Evolutionary conservation across 2,113 vertebrate species (phyloP).

Genomic region (Zosterops lateralis): DNA sequence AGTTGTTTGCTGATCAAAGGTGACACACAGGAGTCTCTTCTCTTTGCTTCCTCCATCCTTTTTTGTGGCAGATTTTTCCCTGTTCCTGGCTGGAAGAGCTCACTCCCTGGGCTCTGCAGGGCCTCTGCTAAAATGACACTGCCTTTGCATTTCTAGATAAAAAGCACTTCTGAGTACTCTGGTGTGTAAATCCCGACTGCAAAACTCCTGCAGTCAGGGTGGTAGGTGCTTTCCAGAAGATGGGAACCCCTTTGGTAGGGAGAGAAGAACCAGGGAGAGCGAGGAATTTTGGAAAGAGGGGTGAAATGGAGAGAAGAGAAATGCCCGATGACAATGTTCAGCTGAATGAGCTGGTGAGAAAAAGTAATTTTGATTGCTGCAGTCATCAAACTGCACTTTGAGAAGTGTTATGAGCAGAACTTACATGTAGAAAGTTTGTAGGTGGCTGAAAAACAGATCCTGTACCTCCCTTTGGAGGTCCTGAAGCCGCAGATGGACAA

Average conservation of each 20-base stretch:
- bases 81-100: background rate
- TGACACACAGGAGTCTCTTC: background rate
- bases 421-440: background rate
- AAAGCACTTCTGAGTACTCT: background rate
- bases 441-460: background rate
- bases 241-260: background rate
- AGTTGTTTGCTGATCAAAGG: background rate
- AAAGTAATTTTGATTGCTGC: background rate
- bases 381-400: background rate
- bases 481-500: fast-evolving
- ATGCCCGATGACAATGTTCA: background rate
- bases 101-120: background rate
- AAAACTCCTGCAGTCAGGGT: background rate
- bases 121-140: background rate
- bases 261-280: background rate
- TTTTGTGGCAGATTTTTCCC: background rate
- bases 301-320: background rate
- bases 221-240: background rate
- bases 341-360: background rate
- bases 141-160: background rate
- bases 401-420: background rate
- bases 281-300: background rate
- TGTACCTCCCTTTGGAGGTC: background rate
- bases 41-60: background rate
- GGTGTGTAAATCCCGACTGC: background rate